A percentile compares a stretch with the other conserved stretches of the same genome.
phyloP scores from a whole-genome alignment of 2,797 vertebrate species.

The Spinus olivaceus region DNA sequence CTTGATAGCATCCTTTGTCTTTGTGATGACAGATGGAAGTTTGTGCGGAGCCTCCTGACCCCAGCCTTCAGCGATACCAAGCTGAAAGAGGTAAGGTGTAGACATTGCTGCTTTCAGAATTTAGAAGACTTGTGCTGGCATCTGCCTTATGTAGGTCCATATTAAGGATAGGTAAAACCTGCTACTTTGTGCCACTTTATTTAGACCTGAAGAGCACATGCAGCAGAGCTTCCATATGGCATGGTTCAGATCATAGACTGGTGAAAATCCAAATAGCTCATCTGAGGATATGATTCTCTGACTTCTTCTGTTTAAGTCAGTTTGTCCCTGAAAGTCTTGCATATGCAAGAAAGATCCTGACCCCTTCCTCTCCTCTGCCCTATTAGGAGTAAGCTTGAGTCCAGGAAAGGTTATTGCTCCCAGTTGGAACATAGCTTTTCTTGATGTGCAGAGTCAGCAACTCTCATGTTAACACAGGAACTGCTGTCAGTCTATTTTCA shows the following conservation, averaged over 20 bases:
- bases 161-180: neutral
- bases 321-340: neutral
- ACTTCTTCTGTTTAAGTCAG: neutral
- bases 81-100: constrained; percentile 84
- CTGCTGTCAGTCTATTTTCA: constrained; percentile 62
- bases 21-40: constrained; percentile 83
- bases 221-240: rapidly evolving
- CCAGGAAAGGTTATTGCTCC: constrained; percentile 24
- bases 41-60: constrained; percentile 80
- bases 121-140: neutral
- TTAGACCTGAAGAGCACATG: neutral
- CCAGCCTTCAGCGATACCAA: constrained; percentile 81
- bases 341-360: neutral
- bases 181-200: neutral
- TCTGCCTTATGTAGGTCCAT: neutral
- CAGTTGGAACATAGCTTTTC: constrained; percentile 28
- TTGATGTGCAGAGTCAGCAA: constrained; percentile 37
- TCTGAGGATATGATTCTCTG: neutral
- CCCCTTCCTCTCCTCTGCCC: neutral
- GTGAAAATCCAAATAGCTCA: neutral
- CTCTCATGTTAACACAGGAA: neutral
- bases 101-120: neutral
- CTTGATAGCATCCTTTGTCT: constrained; percentile 86
- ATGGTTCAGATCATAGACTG: neutral
- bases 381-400: neutral